Evolutionary conservation across 2,888 invertebrate species (phyloP), one percentile per base, ranked within the genome.

Genomic region (Halocaridina rubra): DNA sequence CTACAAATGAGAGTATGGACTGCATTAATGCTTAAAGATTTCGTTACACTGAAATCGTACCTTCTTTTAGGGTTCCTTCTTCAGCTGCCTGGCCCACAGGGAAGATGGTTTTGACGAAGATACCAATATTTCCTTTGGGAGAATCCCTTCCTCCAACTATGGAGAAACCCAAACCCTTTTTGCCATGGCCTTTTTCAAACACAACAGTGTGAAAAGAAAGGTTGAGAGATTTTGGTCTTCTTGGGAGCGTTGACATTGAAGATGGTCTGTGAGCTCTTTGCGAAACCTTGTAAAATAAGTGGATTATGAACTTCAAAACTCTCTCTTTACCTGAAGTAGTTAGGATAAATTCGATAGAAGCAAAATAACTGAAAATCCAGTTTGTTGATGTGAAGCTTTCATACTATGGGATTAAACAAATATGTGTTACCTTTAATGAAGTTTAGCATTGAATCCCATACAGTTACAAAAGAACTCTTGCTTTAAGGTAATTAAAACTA

Each of bases 91-190:
- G 88, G 8, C 88, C 88, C 72, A 46, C 86, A 46, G 85, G 84
- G 67, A 86, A 88, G 30, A 88, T 86, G 16, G 88, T 88, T 39
- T 88, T 88, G 24, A 88, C 84, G 53, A 86, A 88, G 27, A 88
- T 88, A 57, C 88, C 88, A 30, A 88, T 86, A 74, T 88, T 84
- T 13, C 88, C 96, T 91, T 95, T 95, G 0, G 96, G 95, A 2
- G 96, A 96, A 91, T 97, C 97, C 75, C 94, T 93, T 71, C 97
- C 97, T 77, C 97, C 97, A 33, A 97, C 97, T 89, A 97, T 96
- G 90, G 96, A 96, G 91, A 97, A 97, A 53, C 97, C 97, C 76
- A 97, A 92, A 80, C 96, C 96, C 91, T 96, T 96, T 89, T 95
- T 94, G 32, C 96, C 95, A 4, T 93, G 93, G 32, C 96, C 96